Evolutionary conservation across 2,113 vertebrate genomes (phyloP), one percentile per base, ranked within the genome.

Genomic region (Xiphorhynchus elegans): DNA sequence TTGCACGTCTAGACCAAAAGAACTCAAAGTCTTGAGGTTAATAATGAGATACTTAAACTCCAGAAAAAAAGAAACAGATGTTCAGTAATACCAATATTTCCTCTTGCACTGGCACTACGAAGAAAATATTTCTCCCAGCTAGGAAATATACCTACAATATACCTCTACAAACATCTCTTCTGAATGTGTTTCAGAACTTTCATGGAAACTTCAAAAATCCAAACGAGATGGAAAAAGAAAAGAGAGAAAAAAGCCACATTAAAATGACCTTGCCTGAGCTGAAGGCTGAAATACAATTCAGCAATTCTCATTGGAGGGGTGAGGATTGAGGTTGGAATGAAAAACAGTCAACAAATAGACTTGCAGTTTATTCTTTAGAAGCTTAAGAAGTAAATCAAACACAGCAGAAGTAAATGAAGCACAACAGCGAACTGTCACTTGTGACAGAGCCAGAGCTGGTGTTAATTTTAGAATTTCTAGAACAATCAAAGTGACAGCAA

Each of bases 281-380:
- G 47, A 83, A 83, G 10, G 7, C 17, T 72, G 47, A 83, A 83
- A 85, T 7, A 52, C 16, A 31, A 77, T 59, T 69, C 33, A 59
- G 7, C 7, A 56, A 7, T 33, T 42, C 17, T 53, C 4, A 8
- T 59, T 33, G 18, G 16, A 5, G 20, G 1, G 11, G 8, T 19
- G 17, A 21, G 19, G 7, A 2, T 1, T 46, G 12, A 39, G 35
- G 16, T 29, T 49, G 7, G 1, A 4, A 20, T 11, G 19, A 17
- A 64, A 90, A 67, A 6, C 19, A 67, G 21, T 17, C 5, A 7
- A 49, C 10, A 53, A 53, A 60, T 1, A 40, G 23, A 47, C 33
- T 63, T 66, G 10, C n/a, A 29, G 25, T 74, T 74, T 42, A 29
- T 53, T 5, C 20, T 70, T 84, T 81, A 39, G 35, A 87, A 47